Percentiles rank a stretch among this genome's conserved stretches.
phyloP scores from a whole-genome alignment of 2,113 vertebrate genomes.

The Emydocephalus ijimae region DNA sequence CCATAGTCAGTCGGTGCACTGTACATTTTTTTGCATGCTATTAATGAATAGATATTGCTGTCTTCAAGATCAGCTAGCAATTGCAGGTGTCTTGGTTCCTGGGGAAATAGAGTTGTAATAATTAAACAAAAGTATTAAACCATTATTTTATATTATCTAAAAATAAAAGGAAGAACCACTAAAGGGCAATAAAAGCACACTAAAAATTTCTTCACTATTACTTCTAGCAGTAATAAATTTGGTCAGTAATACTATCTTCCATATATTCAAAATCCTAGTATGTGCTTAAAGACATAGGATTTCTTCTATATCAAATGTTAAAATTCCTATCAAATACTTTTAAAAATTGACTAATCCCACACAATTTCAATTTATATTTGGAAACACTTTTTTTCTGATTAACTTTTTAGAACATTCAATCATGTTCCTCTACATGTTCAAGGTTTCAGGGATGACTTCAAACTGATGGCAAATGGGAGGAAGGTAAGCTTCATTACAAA shows the following conservation, averaged over 20 bases:
- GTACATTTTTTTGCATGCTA: conserved; percentile 86
- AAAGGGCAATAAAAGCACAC: conserved; percentile 33
- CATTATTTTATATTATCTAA: not conserved
- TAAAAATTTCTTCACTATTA: not conserved
- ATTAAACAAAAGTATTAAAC: not conserved
- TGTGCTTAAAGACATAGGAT: not conserved
- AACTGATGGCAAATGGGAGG: not conserved
- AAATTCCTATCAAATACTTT: not conserved
- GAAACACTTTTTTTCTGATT: not conserved
- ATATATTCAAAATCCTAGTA: not conserved
- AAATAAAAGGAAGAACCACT: not conserved
- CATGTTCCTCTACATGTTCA: not conserved
- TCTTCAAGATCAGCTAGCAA: conserved; percentile 92
- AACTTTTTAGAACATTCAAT: not conserved
- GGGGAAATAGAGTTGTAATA: conserved; percentile 16
- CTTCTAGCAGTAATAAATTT: not conserved
- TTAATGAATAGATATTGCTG: conserved; percentile 87
- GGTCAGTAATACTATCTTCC: not conserved
- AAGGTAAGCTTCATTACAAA: not conserved
- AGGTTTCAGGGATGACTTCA: not conserved
- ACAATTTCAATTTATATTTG: not conserved
- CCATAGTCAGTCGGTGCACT: conserved; percentile 87
- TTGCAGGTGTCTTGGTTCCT: conserved; percentile 97
- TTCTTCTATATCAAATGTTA: not conserved
- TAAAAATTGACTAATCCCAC: not conserved